Percentiles rank a stretch among this genome's conserved stretches.
phyloP scores from a whole-genome alignment of 2,113 vertebrate species.

The Pan troglodytes region NHGRI_mPanTro3-v2.1_pri NC_072402.2:36636001-36636500 shows the following conservation, averaged over 20 bases:
- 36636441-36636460: background rate
- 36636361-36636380: constrained; percentile 12
- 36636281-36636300: background rate
- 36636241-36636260: constrained; percentile 32
- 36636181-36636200: constrained; percentile 37
- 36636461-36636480: constrained; percentile 22
- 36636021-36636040: constrained; percentile 11
- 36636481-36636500: background rate
- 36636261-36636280: background rate
- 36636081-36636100: constrained; percentile 51
- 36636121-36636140: constrained; percentile 27
- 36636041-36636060: constrained; percentile 37
- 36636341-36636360: background rate
- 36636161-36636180: constrained; percentile 18
- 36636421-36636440: background rate
- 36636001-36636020: constrained; percentile 35
- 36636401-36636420: background rate
- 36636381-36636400: constrained; percentile 35
- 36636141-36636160: constrained; percentile 54
- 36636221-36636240: background rate
- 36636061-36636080: constrained; percentile 35
- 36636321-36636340: background rate
- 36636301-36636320: background rate
- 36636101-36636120: constrained; percentile 32
- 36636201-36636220: constrained; percentile 50